phyloP scores from a whole-genome alignment of 2,113 vertebrate species.

The Arvicanthis niloticus region DNA sequence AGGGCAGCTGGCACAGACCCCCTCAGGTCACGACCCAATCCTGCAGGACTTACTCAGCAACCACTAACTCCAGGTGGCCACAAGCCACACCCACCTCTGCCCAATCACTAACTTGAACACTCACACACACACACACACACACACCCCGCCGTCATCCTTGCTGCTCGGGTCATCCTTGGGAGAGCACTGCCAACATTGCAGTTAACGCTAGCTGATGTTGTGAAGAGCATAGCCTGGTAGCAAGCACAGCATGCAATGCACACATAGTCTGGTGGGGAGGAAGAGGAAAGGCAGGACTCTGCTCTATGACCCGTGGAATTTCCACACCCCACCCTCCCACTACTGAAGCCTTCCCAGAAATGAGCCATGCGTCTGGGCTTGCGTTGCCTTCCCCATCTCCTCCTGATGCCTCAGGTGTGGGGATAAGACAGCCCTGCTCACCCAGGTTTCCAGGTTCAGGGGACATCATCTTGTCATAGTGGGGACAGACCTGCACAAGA shows the following conservation, averaged over 20 bases:
- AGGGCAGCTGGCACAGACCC: not conserved
- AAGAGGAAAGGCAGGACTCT: too few relatives aligned
- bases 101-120: not conserved
- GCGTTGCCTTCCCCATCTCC: rapidly evolving
- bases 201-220: not conserved
- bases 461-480: not conserved
- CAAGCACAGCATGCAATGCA: not conserved
- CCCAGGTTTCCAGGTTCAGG: not conserved
- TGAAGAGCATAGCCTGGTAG: not conserved
- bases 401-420: not conserved
- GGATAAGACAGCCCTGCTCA: too few relatives aligned
- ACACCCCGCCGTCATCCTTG: not conserved
- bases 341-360: not conserved
- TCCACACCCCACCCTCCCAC: too few relatives aligned
- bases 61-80: not conserved
- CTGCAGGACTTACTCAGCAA: not conserved
- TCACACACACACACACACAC: too few relatives aligned
- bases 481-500: too few relatives aligned
- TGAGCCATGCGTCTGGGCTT: not conserved
- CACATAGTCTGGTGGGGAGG: rapidly evolving
- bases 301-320: rapidly evolving
- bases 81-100: not conserved
- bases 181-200: not conserved
- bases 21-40: not conserved
- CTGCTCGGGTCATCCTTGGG: not conserved